Percentiles rank a stretch among this genome's conserved stretches.
Evolutionary conservation across 2,888 invertebrate genomes (phyloP).

Genomic region (Lumbricus terrestris): DNA sequence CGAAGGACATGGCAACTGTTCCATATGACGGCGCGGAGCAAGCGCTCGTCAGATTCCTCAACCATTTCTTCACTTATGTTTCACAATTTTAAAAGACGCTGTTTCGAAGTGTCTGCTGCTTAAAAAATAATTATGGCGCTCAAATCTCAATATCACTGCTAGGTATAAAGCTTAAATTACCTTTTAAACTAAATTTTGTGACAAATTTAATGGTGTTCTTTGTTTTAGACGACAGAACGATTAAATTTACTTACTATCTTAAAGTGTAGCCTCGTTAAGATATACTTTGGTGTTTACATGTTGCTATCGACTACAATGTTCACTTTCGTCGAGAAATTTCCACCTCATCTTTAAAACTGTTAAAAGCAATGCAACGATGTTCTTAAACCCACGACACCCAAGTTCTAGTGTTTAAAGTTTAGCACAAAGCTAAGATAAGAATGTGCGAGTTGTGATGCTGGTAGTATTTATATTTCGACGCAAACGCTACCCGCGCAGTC

Average conservation of each 20-base stretch:
- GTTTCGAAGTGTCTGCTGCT: too few relatives aligned
- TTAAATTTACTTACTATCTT: not conserved
- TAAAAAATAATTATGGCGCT: too few relatives aligned
- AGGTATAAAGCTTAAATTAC: not conserved
- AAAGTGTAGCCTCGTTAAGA: not conserved
- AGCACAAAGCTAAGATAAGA: not conserved
- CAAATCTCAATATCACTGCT: not conserved
- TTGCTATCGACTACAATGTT: not conserved
- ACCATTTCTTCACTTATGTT: too few relatives aligned
- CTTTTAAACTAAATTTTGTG: too few relatives aligned
- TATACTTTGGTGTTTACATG: not conserved
- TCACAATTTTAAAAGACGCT: too few relatives aligned
- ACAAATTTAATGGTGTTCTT: too few relatives aligned
- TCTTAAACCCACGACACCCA: not conserved
- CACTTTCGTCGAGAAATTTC: not conserved
- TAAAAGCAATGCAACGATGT: not conserved
- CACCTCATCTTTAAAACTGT: not conserved
- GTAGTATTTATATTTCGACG: not conserved
- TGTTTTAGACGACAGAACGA: not conserved
- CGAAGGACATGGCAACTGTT: too few relatives aligned
- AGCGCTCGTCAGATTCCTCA: too few relatives aligned
- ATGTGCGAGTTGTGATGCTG: not conserved
- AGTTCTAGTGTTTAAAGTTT: not conserved
- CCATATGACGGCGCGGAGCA: too few relatives aligned
- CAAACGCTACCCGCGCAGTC: not conserved